Evolutionary conservation across 2,797 vertebrate genomes (phyloP).

Genomic region (Enteromius viviparus): DNA sequence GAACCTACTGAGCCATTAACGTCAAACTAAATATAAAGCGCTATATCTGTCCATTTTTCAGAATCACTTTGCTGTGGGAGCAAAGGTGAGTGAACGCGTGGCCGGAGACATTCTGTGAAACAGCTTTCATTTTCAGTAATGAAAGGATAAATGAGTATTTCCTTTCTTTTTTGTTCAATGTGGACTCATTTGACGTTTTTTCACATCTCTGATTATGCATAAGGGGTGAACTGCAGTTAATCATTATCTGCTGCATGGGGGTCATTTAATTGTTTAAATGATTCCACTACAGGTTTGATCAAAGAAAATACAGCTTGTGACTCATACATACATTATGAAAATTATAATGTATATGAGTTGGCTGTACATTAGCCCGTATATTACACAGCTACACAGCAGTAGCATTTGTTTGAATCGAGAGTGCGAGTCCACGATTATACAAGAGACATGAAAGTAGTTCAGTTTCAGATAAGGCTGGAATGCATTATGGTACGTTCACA

Average conservation of each 20-base stretch:
- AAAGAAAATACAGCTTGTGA: constrained; percentile 9
- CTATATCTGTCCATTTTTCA: constrained; percentile 10
- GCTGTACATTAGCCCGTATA: background rate
- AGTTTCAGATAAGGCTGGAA: background rate
- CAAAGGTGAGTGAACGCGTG: constrained; percentile 3
- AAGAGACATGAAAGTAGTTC: background rate
- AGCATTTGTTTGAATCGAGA: background rate
- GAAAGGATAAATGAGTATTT: constrained; percentile 23
- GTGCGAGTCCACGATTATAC: too few relatives aligned
- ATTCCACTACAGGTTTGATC: background rate
- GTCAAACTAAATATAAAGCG: constrained; percentile 31
- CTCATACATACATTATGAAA: background rate
- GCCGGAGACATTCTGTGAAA: background rate
- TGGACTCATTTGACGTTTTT: constrained; percentile 13
- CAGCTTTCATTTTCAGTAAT: constrained; percentile 25
- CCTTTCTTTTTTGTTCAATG: constrained; percentile 12
- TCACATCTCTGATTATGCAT: background rate
- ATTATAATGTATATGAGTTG: background rate
- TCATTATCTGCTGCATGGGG: background rate
- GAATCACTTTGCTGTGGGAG: background rate
- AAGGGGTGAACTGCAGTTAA: background rate
- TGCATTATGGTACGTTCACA: background rate
- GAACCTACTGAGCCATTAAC: constrained; percentile 29
- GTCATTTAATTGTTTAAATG: constrained; percentile 16
- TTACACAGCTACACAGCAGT: background rate